These are phyloP conservation scores for Buceros bicornis DNA, from an alignment of 2,797 vertebrate species.

Conservation along the genomic window DNA sequence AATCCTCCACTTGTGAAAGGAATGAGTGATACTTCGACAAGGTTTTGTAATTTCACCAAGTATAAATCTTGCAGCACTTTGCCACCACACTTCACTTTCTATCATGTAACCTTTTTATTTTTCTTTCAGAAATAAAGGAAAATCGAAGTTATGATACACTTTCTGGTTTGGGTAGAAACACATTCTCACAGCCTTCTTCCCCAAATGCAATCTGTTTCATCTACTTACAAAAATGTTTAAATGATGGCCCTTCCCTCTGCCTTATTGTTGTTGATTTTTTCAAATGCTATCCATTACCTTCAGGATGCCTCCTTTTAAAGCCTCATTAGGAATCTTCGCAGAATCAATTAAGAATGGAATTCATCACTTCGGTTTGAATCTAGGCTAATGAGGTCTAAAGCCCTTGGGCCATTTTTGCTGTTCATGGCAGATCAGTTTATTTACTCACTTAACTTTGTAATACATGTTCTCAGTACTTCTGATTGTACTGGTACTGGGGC, in stretches of 20 bases:
- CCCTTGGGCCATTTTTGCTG: conserved; percentile 17
- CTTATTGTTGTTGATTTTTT: neutral
- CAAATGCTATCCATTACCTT: neutral
- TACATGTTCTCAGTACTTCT: neutral
- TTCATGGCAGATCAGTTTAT: neutral
- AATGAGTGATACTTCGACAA: neutral
- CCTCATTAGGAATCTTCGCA: neutral
- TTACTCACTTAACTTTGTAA: conserved; percentile 4
- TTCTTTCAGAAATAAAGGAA: neutral
- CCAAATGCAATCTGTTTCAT: neutral
- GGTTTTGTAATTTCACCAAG: neutral
- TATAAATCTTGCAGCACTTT: neutral
- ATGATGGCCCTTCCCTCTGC: neutral
- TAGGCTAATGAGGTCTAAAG: conserved; percentile 45
- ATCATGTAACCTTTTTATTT: neutral
- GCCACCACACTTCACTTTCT: neutral
- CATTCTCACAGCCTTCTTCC: neutral
- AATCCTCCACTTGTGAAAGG: neutral
- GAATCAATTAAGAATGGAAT: conserved; percentile 19
- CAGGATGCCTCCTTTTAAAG: neutral
- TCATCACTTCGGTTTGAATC: neutral
- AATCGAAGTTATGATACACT: neutral
- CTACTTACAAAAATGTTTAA: neutral
- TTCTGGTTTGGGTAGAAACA: neutral
- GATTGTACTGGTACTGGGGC: neutral